These are phyloP conservation scores for Corythucha ciliata DNA, from an alignment of 2,888 invertebrate genomes.

Conservation along the genomic window DNA sequence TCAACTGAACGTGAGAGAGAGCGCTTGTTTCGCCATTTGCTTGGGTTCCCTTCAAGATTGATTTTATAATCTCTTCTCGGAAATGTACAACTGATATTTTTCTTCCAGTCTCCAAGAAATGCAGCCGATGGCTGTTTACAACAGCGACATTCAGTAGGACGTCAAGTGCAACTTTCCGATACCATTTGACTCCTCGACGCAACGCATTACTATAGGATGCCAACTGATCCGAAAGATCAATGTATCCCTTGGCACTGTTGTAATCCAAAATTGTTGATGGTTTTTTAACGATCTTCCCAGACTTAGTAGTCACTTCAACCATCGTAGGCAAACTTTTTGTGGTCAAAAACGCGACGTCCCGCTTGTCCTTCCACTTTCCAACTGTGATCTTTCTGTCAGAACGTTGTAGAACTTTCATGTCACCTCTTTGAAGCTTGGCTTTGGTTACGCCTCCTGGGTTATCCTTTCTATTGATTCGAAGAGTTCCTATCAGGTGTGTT, in stretches of 20 bases:
- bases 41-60: too few relatives aligned
- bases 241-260: constrained; percentile 6
- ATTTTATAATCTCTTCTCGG: neutral
- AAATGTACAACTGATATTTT: constrained; percentile 4
- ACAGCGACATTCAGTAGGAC: constrained; percentile 9
- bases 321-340: constrained; percentile 4
- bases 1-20: too few relatives aligned
- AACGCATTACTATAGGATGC: constrained; percentile 6
- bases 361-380: constrained; percentile 16
- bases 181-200: constrained; percentile 12
- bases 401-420: constrained; percentile 2
- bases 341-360: constrained; percentile 13
- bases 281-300: constrained; percentile 1
- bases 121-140: constrained; percentile 2
- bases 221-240: constrained; percentile 15
- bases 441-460: neutral
- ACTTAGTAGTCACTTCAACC: neutral
- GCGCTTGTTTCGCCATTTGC: too few relatives aligned
- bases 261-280: too few relatives aligned
- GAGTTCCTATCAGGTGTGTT: constrained; percentile 18
- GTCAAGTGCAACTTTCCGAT: constrained; percentile 9
- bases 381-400: constrained; percentile 1
- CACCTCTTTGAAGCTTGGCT: constrained; percentile 4
- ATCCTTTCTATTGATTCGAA: constrained; percentile 2
- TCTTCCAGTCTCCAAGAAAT: neutral